phyloP scores from a whole-genome alignment of 1,140 invertebrate genomes.

The Solen grandis region DNA sequence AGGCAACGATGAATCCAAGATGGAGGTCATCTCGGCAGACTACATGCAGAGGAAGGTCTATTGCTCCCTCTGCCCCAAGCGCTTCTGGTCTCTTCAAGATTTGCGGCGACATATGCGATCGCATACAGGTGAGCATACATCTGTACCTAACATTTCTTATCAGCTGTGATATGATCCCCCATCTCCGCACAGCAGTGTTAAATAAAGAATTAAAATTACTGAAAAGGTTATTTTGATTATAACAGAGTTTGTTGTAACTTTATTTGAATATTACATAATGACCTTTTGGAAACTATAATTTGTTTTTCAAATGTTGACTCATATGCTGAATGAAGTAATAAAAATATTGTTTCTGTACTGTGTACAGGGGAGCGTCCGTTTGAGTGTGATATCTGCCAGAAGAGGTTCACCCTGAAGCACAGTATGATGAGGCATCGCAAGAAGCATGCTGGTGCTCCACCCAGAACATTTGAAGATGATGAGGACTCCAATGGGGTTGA shows the following conservation, averaged over 20 bases:
- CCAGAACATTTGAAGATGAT: constrained; percentile 50
- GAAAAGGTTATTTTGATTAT: too few species aligned
- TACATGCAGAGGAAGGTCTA: constrained; percentile 92
- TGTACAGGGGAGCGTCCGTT: constrained; percentile 78
- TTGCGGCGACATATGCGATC: constrained; percentile 92
- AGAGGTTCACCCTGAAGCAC: constrained; percentile 95
- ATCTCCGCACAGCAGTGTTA: too few species aligned
- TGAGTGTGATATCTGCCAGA: constrained; percentile 83
- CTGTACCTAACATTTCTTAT: too few species aligned
- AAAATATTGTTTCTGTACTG: too few species aligned
- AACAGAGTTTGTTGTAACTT: too few species aligned
- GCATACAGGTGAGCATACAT: constrained; percentile 80
- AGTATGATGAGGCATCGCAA: constrained; percentile 95
- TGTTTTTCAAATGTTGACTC: too few species aligned
- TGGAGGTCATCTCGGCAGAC: constrained; percentile 85
- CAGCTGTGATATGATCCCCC: too few species aligned
- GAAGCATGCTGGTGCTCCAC: constrained; percentile 79
- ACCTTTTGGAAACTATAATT: too few species aligned
- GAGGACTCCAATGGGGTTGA: constrained; percentile 54
- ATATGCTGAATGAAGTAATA: too few species aligned
- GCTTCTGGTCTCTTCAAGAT: constrained; percentile 97
- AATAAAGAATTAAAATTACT: too few species aligned
- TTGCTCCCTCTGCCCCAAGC: constrained; percentile 89
- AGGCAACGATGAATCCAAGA: constrained; percentile 83
- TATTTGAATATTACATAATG: too few species aligned